Evolutionary conservation across 2,888 invertebrate genomes (phyloP).

Genomic region (Protonemura montana): DNA sequence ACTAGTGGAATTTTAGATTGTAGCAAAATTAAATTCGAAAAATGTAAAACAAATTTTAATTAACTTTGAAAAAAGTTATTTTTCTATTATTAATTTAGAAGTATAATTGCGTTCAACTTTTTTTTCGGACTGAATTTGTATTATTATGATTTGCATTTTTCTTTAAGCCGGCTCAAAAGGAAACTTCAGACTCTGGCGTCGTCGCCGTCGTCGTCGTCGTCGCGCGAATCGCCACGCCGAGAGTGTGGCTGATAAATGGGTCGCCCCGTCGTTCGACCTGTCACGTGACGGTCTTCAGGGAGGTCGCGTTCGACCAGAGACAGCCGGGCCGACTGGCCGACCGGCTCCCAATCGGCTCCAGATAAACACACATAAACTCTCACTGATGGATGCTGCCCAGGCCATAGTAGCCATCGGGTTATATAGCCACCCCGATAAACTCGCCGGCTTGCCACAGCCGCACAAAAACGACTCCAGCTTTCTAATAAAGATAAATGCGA

Average conservation of each 20-base stretch:
- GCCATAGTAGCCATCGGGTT: neutral
- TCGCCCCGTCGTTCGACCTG: neutral
- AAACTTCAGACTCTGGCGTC: neutral
- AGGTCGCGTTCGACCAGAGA: neutral
- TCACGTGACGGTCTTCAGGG: neutral
- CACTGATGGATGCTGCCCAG: neutral
- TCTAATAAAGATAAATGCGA: slow-evolving; percentile 32
- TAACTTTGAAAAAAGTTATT: neutral
- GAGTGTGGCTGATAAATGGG: neutral
- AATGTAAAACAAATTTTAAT: slow-evolving; percentile 12
- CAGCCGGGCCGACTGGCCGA: neutral
- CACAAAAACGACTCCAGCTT: neutral
- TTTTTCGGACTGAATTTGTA: neutral
- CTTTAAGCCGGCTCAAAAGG: neutral
- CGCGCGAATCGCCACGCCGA: too few species aligned
- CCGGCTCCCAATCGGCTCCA: neutral
- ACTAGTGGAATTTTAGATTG: slow-evolving; percentile 7
- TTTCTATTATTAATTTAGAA: neutral
- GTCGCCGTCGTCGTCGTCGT: neutral
- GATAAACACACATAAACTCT: slow-evolving; percentile 12
- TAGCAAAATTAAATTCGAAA: neutral
- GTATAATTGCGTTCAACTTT: neutral
- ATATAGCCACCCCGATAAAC: slow-evolving; percentile 12
- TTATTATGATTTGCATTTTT: neutral
- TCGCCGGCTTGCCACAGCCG: neutral